These are phyloP conservation scores for Channallabes apus DNA, from an alignment of 2,797 vertebrate species.

Conservation along the genomic window DNA sequence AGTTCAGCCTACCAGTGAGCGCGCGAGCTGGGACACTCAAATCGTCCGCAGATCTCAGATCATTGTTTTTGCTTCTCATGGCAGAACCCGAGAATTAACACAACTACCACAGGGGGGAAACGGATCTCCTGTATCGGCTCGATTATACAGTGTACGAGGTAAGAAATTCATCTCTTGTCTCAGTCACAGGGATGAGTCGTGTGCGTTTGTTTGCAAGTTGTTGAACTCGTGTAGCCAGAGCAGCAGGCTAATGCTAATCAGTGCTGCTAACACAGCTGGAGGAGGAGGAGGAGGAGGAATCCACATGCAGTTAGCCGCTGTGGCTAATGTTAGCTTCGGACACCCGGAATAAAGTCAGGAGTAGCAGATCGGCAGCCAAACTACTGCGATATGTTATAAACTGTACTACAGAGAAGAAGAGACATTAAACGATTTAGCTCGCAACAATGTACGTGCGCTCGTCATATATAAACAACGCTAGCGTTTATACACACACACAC, in stretches of 20 bases:
- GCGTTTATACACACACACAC: background rate
- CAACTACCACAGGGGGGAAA: background rate
- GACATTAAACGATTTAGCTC: background rate
- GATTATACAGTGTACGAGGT: conserved; percentile 43
- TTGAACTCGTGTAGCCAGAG: conserved; percentile 38
- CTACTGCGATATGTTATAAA: background rate
- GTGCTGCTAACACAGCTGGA: conserved; percentile 29
- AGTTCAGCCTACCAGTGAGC: conserved; percentile 41
- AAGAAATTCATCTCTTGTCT: conserved; percentile 17
- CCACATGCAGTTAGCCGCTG: conserved; percentile 36
- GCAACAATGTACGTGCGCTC: background rate
- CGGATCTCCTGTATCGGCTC: background rate
- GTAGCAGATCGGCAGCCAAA: conserved; percentile 10
- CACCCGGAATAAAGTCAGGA: background rate
- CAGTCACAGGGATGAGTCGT: background rate
- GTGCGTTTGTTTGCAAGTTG: conserved; percentile 35
- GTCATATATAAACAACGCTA: background rate
- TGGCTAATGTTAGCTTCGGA: conserved; percentile 38
- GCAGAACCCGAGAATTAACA: conserved; percentile 39
- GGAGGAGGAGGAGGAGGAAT: conserved; percentile 16
- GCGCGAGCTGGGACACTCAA: conserved; percentile 39
- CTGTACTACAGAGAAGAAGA: background rate
- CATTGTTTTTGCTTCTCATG: conserved; percentile 44
- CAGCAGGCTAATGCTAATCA: conserved; percentile 43
- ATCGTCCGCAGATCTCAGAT: conserved; percentile 31